Percentiles rank a stretch among this genome's conserved stretches.
Evolutionary conservation across 2,113 vertebrate species (phyloP).

Genomic region (Loxodonta africana): DNA sequence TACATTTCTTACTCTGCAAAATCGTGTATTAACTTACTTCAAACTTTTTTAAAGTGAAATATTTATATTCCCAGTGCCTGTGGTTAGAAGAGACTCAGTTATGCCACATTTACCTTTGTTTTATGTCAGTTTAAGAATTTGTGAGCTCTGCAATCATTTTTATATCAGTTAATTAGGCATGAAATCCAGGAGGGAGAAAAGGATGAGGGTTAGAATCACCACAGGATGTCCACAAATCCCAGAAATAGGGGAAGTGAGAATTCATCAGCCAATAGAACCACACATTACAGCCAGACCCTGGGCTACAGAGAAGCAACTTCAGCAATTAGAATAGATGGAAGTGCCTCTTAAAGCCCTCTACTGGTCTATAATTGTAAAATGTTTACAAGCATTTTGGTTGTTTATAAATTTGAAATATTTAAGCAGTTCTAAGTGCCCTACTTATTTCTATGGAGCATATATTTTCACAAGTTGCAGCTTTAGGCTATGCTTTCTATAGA

Average conservation of each 20-base stretch:
- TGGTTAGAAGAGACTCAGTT: slow-evolving; percentile 7
- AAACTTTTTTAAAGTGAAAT: slow-evolving; percentile 39
- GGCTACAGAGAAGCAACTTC: background rate
- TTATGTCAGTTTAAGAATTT: slow-evolving; percentile 66
- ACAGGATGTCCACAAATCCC: slow-evolving; percentile 55
- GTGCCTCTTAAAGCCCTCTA: slow-evolving; percentile 19
- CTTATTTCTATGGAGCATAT: background rate
- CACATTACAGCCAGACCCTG: slow-evolving; percentile 15
- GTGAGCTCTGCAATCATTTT: slow-evolving; percentile 69
- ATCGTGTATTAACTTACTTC: slow-evolving; percentile 16
- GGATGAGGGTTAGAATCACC: slow-evolving; percentile 54
- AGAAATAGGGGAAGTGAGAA: slow-evolving; percentile 61
- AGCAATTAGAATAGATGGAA: background rate
- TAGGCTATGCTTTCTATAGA: background rate
- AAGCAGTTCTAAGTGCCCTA: background rate
- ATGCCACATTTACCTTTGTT: slow-evolving; percentile 71
- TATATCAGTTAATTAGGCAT: slow-evolving; percentile 70
- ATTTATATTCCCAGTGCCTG: slow-evolving; percentile 18
- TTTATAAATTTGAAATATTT: slow-evolving; percentile 60
- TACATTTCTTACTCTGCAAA: slow-evolving; percentile 16
- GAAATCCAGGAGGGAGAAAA: slow-evolving; percentile 56
- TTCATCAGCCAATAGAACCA: slow-evolving; percentile 2
- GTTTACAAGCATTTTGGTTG: slow-evolving; percentile 49
- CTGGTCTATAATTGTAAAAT: slow-evolving; percentile 67
- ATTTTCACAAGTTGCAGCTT: slow-evolving; percentile 36